Base-by-base conservation (phyloP, 1,140 invertebrate species). In the Lerema accius region DNA sequence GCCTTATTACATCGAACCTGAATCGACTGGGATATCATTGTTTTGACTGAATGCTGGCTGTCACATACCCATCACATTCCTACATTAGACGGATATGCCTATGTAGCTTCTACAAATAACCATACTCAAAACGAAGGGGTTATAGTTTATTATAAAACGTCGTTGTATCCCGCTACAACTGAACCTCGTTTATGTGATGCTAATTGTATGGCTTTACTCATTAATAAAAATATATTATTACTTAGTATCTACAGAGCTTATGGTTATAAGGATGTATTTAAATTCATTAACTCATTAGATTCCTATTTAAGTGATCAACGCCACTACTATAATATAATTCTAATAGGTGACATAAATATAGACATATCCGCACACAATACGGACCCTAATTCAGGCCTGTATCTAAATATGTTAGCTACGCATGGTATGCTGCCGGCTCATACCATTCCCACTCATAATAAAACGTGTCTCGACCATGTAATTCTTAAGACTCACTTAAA, bases 391-490 rank as follows among this genome's bases (percentile, higher is more conserved):
- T 37, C 43, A 13, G n/a, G 17, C 19, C 17, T 39, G 9, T 71
- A 67, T 14, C 17, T 71, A 32, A 65, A 63, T 16, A n/a, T 65
- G 0, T 14, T 72, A 40, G 63, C 65, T 3, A 35, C 15, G 7
- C 65, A 68, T 45, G 45, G 49, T 9, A 19, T 71, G 7, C 40
- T 65, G 3, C 53, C 65, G 13, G 60, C 37, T 0, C 59, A 65
- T 37, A 50, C 40, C 14, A 6, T 19, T 26, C 50, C 70, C 0
- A 72, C 70, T 3, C 62, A 50, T 6, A 28, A 45, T 0, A 19
- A 35, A 5, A 65, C 69, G 0, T 68, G 69, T 19, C 17, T 67
- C 3, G 69, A 71, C 11, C 64, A 60, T n/a, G 11, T 60, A 7
- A 46, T 68, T 9, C 10, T 68, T 7, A 67, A 63, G 42, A 26